Evolutionary conservation across 2,797 vertebrate genomes (phyloP), one percentile per base, ranked within the genome.

Genomic region (Gymnoscopelus microlampas): DNA sequence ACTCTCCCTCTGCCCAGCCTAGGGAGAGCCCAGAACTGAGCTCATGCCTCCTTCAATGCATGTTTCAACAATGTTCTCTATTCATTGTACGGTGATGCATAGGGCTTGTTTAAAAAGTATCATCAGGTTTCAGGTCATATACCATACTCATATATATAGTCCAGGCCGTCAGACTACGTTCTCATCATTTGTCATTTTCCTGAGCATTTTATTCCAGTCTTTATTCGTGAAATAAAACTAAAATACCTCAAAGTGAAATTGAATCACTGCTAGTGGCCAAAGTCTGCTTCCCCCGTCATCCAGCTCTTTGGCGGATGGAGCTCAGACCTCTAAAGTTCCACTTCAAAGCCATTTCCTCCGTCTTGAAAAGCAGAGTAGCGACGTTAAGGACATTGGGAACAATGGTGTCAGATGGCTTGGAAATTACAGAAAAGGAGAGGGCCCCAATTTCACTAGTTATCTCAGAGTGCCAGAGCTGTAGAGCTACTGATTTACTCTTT

Each of bases 391-490:
- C 39, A 44, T 44, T 9, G 54, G 19, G 49, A 14, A 60, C 48
- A 59, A 60, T 53, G 63, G 50, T 49, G 26, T 39, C 53, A 63
- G 53, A 70, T 63, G 29, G 44, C 68, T 55, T 26, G 0, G 59
- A 50, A 51, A 50, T n/a, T 2, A 2, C 3, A 60, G 39, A 44
- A 44, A 44, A 44, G 9, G 39, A 44, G 39, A 44, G 39, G 39
- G 39, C 39, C 39, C 39, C 3, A 6, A 1, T n/a, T 55, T 51
- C 4, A 29, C 35, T 26, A 51, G 35, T 19, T 54, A 60, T 49
- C 29, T 15, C 15, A 12, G 51, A 48, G 8, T 53, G 13, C 14
- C 14, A 51, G n/a, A 44, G 9, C 7, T 10, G 8, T 44, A 44
- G 39, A 44, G 39, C 39, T 44, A 10, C 39, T 44, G 39, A 10